Base-by-base conservation (phyloP, 2,113 vertebrate species). In the Cygnus buccinator region DNA sequence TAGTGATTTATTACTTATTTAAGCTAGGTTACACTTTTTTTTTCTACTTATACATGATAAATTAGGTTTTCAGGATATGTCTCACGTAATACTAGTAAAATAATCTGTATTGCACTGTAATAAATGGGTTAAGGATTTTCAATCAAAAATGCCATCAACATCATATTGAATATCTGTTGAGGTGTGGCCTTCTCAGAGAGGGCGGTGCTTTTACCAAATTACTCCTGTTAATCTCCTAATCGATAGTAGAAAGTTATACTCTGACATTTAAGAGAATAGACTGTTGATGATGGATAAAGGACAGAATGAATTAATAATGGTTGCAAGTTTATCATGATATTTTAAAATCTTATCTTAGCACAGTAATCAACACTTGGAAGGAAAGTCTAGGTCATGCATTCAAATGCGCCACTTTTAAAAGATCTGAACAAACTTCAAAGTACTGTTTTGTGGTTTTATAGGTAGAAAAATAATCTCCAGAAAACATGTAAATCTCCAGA, bases 141-240 rank as follows among this genome's bases (percentile, higher is more conserved):
- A 33, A 29, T 92, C 41, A 79, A 74, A 90, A 91, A 52, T 59
- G 22, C 28, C 16, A 14, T 88, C 46, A 68, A 21, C 55, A 13
- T 78, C 7, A 1, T 94, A 90, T 25, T 86, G 39, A 89, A 37
- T 95, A 85, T 61, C 46, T 85, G 61, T 85, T 93, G 81, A 92
- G 84, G 76, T 93, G 46, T 90, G 46, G 52, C 63, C 37, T 96
- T 91, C 94, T 78, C 80, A 70, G 65, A 78, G 66, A 62, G 25
- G 70, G 65, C 76, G n/a, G 48, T 90, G 63, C 14, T 84, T 94
- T 89, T 87, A 77, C 71, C 55, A 75, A 74, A 90, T 72, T 91
- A 52, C 54, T 91, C 10, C 39, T 33, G 59, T 86, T 91, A 86
- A 57, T 96, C 73, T 94, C 58, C 77, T 41, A 39, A 22, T 17